Evolutionary conservation across 1,140 invertebrate genomes (phyloP), one percentile per base, ranked within the genome.

Genomic region (Drosophila saltans): DNA sequence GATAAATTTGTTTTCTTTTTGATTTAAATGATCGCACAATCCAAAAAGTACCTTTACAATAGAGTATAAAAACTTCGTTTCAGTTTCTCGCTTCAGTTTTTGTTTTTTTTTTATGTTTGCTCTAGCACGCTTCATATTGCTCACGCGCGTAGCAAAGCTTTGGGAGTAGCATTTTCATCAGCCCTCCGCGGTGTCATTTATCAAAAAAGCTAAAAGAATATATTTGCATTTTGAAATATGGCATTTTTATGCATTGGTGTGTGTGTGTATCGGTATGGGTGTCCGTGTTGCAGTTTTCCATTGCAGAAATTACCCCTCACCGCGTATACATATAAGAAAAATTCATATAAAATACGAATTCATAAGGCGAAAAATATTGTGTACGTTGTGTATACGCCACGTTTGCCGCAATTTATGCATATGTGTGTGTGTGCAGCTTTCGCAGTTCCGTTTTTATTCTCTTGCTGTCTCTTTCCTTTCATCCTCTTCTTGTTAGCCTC

Each of bases 171-270:
- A 88, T 84, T 89, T 89, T 89, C 84, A 89, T 89, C 84, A 89
- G 84, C 74, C 80, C 81, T 73, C 85, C 84, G 84, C 84, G 84
- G 86, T 89, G 84, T 88, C 84, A 88, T 88, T 88, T 88, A 88
- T 88, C 84, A 88, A 89, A 88, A 88, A 89, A 88, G 80, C 84
- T 88, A 88, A 88, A 88, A 84, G 83, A 89, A 88, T 88, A 88
- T 88, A 88, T 88, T 88, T 88, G 74, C 84, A 88, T 88, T 88
- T 82, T 88, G 84, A 88, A 88, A 84, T 88, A 88, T 88, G 78
- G 84, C 84, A 89, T 89, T 88, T 88, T 88, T 88, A 89, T 88
- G 80, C 84, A 88, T 88, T 89, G 80, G 84, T 88, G 82, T 86
- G 82, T 80, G 40, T 62, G 60, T 40, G 24, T 62, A 36, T 36